phyloP scores from a whole-genome alignment of 2,113 vertebrate genomes.

The Dascyllus trimaculatus region DNA sequence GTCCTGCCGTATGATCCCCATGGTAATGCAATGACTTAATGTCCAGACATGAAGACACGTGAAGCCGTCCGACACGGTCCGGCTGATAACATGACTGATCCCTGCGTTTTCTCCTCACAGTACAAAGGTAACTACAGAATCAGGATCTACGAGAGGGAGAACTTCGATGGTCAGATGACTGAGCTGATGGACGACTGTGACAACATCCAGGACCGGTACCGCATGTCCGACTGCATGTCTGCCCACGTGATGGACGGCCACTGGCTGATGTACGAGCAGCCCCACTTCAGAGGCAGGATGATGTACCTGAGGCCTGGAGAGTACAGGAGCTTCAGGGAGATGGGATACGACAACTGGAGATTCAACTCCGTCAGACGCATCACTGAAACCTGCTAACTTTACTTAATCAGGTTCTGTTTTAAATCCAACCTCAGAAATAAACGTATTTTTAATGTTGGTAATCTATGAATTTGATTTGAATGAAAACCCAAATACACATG shows the following conservation, averaged over 20 bases:
- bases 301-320: slow-evolving; percentile 73
- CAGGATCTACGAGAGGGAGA: slow-evolving; percentile 77
- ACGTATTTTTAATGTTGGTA: background rate
- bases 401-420: too few species aligned
- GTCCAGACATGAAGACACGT: background rate
- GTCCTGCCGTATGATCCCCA: slow-evolving; percentile 76
- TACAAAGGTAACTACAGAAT: slow-evolving; percentile 73
- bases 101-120: slow-evolving; percentile 43
- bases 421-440: slow-evolving; percentile 24
- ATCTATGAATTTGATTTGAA: slow-evolving; percentile 3
- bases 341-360: slow-evolving; percentile 57
- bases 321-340: slow-evolving; percentile 73
- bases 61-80: background rate
- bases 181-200: slow-evolving; percentile 81
- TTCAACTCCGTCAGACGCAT: slow-evolving; percentile 77
- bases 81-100: background rate
- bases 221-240: slow-evolving; percentile 80
- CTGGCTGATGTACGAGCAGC: slow-evolving; percentile 80
- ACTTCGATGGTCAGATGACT: slow-evolving; percentile 69
- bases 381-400: slow-evolving; percentile 70
- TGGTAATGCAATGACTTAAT: slow-evolving; percentile 44
- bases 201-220: slow-evolving; percentile 76
- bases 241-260: slow-evolving; percentile 78
- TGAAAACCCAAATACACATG: background rate
- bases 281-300: slow-evolving; percentile 73